These are phyloP conservation scores for Uloborus plumipes DNA, from an alignment of 2,888 invertebrate species.

Conservation along the genomic window DNA sequence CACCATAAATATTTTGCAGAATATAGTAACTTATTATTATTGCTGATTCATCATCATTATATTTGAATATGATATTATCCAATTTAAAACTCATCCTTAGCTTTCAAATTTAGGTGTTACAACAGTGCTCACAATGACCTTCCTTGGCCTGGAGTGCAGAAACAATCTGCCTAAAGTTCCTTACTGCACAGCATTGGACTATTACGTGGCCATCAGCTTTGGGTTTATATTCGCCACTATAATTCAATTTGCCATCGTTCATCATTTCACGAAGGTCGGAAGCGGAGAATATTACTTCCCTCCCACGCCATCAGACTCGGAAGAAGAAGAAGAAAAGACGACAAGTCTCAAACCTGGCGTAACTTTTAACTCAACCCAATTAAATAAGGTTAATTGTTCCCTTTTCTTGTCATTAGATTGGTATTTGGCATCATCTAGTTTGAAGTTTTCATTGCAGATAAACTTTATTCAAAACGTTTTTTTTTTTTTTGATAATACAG, in stretches of 20 bases:
- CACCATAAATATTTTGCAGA: neutral
- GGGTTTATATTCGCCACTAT: conserved; percentile 86
- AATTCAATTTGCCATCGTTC: conserved; percentile 86
- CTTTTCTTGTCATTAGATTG: too few relatives aligned
- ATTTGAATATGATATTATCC: neutral
- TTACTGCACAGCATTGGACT: conserved; percentile 88
- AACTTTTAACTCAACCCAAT: conserved; percentile 20
- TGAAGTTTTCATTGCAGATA: too few relatives aligned
- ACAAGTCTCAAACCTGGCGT: conserved; percentile 34
- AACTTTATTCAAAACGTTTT: too few relatives aligned
- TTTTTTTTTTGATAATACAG: too few relatives aligned
- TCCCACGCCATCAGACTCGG: conserved; percentile 27
- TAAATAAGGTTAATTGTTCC: conserved; percentile 21
- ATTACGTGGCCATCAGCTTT: conserved; percentile 85
- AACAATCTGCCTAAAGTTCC: conserved; percentile 87
- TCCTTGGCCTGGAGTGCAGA: conserved; percentile 83
- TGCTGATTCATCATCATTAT: neutral
- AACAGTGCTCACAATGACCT: conserved; percentile 87
- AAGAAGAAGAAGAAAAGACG: conserved; percentile 24
- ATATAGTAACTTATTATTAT: too few relatives aligned
- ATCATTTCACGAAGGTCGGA: conserved; percentile 87
- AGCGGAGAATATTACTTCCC: conserved; percentile 71
- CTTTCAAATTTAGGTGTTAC: conserved; percentile 77
- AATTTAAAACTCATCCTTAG: neutral
- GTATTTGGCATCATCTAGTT: too few relatives aligned